These are phyloP conservation scores for Nothocercus nigrocapillus DNA, from an alignment of 2,113 vertebrate genomes.

Conservation along the genomic window DNA sequence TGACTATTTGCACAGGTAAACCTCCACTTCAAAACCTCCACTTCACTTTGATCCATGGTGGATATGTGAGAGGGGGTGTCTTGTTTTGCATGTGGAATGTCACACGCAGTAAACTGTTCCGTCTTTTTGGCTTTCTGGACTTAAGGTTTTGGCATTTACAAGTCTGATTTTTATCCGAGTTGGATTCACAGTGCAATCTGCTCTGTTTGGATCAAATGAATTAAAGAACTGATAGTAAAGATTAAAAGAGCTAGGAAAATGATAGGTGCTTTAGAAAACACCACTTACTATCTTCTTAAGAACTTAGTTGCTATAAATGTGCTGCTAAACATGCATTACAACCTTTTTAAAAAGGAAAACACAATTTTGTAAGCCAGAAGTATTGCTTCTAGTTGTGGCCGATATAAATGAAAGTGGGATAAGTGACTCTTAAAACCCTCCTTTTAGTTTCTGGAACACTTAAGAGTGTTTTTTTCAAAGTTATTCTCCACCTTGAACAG, in stretches of 20 bases:
- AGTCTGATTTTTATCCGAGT: neutral
- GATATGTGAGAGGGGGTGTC: too few species aligned
- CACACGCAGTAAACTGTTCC: neutral
- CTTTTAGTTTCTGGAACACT: neutral
- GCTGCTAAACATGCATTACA: neutral
- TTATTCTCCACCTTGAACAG: neutral
- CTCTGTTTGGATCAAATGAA: neutral
- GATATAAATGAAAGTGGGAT: neutral
- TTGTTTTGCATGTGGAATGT: neutral
- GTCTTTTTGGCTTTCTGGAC: neutral
- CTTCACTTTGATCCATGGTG: neutral
- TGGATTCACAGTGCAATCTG: fast-evolving
- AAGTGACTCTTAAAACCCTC: neutral
- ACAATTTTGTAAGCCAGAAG: neutral
- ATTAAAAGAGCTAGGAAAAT: neutral
- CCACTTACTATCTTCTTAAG: neutral
- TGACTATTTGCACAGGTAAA: conserved; percentile 96
- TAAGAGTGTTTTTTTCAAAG: neutral
- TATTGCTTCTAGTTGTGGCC: neutral
- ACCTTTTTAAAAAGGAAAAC: too few species aligned
- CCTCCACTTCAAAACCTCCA: neutral
- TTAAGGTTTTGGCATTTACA: neutral
- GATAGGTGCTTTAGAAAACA: too few species aligned
- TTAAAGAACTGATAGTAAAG: neutral
- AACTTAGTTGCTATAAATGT: neutral